Evolutionary conservation across 2,888 invertebrate species (phyloP), one percentile per base, ranked within the genome.

Genomic region (Polyploca ridens): DNA sequence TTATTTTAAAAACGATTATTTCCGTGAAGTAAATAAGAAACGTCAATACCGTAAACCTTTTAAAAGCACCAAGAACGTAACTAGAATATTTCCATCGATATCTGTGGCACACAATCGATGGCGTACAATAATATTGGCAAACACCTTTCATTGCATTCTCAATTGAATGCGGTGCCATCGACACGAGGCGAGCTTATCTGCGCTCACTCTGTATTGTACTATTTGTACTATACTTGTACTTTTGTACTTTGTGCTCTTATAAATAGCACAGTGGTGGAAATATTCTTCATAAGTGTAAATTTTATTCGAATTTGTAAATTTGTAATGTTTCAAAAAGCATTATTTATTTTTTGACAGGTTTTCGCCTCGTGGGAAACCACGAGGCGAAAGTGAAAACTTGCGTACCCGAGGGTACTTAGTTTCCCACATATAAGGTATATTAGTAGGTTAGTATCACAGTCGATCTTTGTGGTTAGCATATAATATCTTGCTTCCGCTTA

Each of bases 131-230:
- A 66, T 69, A 69, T 69, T 67, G 60, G 66, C 58, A 38, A 66
- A 63, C 63, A 64, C 64, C 64, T 67, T 19, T 54, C 54, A 54
- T 54, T 58, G 66, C 65, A 64, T 63, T 65, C 49, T 58, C 66
- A 54, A 69, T 68, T 70, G 69, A 70, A 69, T 69, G 65, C 65
- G 63, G 62, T 62, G 63, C 63, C 67, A 60, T 64, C 60, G 64
- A 69, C 62, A 66, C 65, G 57, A 44, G n/a, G n/a, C 46, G 58
- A 60, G 70, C 70, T 73, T 70, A 73, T 71, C 70, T 64, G 35
- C 59, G 13, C 41, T 27, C 11, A 5, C 5, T 46, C 13, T 16
- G 19, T 54, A 54, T 54, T 54, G 54, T 54, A 54, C 54, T 19
- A 54, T 54, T 54, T 54, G 54, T 54, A 54, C 54, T 19, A 54